Percentiles rank a stretch among this genome's conserved stretches.
phyloP scores from a whole-genome alignment of 1,140 invertebrate species.

The Nilaparvata lugens region DNA sequence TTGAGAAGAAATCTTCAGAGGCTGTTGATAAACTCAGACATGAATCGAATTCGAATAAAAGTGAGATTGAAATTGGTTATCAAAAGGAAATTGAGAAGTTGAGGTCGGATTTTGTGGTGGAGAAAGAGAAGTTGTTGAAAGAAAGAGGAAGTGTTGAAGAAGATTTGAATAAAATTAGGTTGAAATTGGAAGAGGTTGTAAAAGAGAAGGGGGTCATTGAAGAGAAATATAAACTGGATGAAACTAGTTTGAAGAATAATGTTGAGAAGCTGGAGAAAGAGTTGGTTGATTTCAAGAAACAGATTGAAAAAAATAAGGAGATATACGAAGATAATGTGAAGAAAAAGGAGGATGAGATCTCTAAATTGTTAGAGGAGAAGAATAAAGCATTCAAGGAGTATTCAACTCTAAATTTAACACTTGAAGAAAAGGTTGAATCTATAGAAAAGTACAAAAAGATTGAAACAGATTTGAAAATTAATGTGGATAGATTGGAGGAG shows the following conservation, averaged over 20 bases:
- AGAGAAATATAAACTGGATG: conserved; percentile 17
- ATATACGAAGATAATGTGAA: conserved; percentile 1
- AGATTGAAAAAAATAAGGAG: conserved; percentile 7
- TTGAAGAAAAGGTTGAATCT: conserved; percentile 16
- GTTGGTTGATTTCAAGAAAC: neutral
- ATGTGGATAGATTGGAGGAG: neutral
- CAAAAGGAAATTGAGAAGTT: neutral
- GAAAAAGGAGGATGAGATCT: conserved; percentile 8
- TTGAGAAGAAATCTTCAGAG: conserved; percentile 30
- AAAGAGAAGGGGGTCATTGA: conserved; percentile 27
- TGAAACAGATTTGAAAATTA: conserved; percentile 12
- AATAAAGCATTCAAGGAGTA: neutral
- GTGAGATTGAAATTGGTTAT: conserved; percentile 9
- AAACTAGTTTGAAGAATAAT: neutral
- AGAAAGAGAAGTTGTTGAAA: conserved; percentile 13
- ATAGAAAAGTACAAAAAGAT: conserved; percentile 22
- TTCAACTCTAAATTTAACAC: neutral
- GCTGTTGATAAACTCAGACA: conserved; percentile 31
- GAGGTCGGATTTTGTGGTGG: conserved; percentile 27
- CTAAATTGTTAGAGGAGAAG: conserved; percentile 2
- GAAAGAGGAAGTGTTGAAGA: conserved; percentile 29
- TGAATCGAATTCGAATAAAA: conserved; percentile 17
- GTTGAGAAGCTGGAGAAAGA: neutral
- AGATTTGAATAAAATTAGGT: conserved; percentile 25
- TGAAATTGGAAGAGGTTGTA: conserved; percentile 23